Conservation (phyloP, 2,888 invertebrate species). For the Acleris sparsana region DNA sequence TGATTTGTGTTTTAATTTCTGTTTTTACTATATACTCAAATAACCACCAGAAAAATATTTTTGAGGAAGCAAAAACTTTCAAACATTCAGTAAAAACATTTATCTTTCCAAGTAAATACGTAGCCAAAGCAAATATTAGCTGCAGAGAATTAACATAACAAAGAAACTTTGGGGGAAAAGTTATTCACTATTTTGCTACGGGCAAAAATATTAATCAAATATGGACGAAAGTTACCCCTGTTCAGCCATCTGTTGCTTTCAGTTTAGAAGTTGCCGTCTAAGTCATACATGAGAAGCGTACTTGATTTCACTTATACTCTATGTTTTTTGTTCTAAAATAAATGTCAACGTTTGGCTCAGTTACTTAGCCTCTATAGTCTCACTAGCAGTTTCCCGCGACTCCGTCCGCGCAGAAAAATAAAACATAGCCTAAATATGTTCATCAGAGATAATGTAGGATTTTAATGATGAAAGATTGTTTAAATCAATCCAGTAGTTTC, state of each 20-base stretch:
- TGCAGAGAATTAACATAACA: constrained; percentile 10
- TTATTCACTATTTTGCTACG: constrained; percentile 16
- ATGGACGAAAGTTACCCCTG: constrained; percentile 44
- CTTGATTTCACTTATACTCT: neutral
- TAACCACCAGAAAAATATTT: too few species aligned
- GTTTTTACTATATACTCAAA: too few species aligned
- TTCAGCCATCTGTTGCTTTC: constrained; percentile 60
- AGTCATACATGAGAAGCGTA: constrained; percentile 26
- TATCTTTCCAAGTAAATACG: neutral
- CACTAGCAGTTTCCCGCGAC: too few species aligned
- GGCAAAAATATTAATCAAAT: constrained; percentile 33
- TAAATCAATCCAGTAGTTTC: too few species aligned
- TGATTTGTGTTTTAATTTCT: too few species aligned
- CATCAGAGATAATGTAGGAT: too few species aligned
- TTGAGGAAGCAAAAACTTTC: too few species aligned
- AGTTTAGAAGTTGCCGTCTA: constrained; percentile 36
- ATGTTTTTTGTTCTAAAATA: neutral
- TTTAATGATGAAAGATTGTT: too few species aligned
- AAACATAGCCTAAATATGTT: too few species aligned
- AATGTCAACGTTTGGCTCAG: too few species aligned
- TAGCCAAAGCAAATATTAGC: neutral
- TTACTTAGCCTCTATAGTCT: too few species aligned
- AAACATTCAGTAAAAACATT: neutral
- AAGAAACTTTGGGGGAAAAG: constrained; percentile 2
- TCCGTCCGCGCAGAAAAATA: too few species aligned